Percentiles rank a stretch among this genome's conserved stretches.
These are phyloP conservation scores for Cetoscarus ocellatus DNA, from an alignment of 2,797 vertebrate genomes.

Conservation along the genomic window DNA sequence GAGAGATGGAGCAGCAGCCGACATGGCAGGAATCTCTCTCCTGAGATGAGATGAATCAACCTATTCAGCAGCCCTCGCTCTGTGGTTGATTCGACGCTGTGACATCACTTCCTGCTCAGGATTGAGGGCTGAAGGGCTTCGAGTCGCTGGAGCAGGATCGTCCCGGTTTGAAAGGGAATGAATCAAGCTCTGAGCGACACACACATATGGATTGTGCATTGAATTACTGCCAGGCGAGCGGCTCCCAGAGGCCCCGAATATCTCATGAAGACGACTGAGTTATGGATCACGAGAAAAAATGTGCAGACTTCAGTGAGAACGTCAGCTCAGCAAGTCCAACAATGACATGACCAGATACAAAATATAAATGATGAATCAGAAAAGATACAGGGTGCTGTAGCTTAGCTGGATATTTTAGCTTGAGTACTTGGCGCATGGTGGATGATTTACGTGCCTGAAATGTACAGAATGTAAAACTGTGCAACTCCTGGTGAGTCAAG, in stretches of 20 bases:
- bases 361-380: conserved; percentile 11
- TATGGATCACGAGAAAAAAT: conserved; percentile 44
- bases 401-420: neutral
- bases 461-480: too few relatives aligned
- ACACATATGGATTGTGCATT: conserved; percentile 67
- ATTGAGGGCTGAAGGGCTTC: conserved; percentile 9
- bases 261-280: conserved; percentile 48
- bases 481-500: too few relatives aligned
- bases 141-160: conserved; percentile 37
- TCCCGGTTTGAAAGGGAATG: conserved; percentile 42
- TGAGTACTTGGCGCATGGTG: too few relatives aligned
- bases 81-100: conserved; percentile 62
- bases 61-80: conserved; percentile 61
- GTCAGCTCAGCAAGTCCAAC: conserved; percentile 29
- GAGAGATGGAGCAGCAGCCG: conserved; percentile 65
- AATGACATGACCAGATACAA: neutral
- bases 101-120: conserved; percentile 64
- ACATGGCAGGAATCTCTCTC: conserved; percentile 73
- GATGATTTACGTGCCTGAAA: too few relatives aligned
- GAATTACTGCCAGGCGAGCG: conserved; percentile 63
- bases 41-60: conserved; percentile 75
- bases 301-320: conserved; percentile 24
- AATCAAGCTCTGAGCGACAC: conserved; percentile 48
- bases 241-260: conserved; percentile 46
- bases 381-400: neutral